Base-by-base conservation (phyloP, 2,797 vertebrate genomes). In the Arrhamphus sclerolepis region DNA sequence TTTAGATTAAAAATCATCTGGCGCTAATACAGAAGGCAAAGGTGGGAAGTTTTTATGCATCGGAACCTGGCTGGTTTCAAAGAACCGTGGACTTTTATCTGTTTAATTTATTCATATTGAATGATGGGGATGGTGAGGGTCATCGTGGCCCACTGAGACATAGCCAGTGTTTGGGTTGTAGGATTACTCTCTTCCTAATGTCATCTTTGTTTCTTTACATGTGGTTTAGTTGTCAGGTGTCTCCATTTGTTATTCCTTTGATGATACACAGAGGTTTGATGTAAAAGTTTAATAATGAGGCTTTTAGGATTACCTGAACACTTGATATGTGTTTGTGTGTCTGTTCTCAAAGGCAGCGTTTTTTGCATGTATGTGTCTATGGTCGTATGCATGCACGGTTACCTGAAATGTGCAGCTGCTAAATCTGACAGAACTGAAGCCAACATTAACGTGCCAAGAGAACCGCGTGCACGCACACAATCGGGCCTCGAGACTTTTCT, bases 381-480 rank as follows among this genome's bases (percentile, higher is more conserved):
- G 29, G 38, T 18, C 20, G 58, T 75, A 70, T 70, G 77, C 19
- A 53, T 61, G 56, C 50, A 67, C 46, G 48, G 64, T 72, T 55
- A 65, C 63, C 66, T 86, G 73, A 77, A 78, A 76, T 80, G 71
- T 88, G 82, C 81, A 83, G 83, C 86, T 87, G 86, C 88, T 83
- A 87, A 85, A 85, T 84, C 72, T 87, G 87, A 85, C 83, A 85
- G 83, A 87, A 82, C 79, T 83, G 82, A 72, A 89, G 72, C 84
- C 78, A 76, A 87, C 82, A 70, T 89, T 87, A 88, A 72, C 73
- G 75, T 89, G 87, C 87, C 88, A 89, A 86, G 83, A 83, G 74
- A 80, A 86, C 86, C 76, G 80, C 60, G 20, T 24, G 29, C 28
- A 51, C 59, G 58, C 19, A 52, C 70, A 58, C 65, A 65, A 62